Evolutionary conservation across 2,888 invertebrate species (phyloP).

Genomic region (Cryptocheilus praepositus): DNA sequence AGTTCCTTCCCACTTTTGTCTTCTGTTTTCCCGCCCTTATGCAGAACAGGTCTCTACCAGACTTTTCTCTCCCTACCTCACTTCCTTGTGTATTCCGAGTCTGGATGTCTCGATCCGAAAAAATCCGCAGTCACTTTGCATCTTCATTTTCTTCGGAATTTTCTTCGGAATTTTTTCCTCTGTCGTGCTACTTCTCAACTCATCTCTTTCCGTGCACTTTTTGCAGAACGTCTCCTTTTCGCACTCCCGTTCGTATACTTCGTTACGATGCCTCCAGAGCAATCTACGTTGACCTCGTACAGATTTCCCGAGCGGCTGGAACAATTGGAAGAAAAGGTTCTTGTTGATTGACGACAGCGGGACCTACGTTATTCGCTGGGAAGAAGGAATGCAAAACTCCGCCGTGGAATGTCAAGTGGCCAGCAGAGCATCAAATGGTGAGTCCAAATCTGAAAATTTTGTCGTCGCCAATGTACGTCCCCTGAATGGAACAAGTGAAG

Average conservation of each 20-base stretch:
- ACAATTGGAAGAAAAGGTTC: conserved; percentile 29
- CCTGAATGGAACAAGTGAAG: too few species aligned
- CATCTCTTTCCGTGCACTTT: not conserved
- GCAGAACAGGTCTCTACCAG: conserved; percentile 49
- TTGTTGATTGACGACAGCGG: conserved; percentile 5
- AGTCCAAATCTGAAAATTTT: too few species aligned
- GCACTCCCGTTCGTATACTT: not conserved
- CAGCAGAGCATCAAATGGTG: too few species aligned
- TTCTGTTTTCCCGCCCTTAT: conserved; percentile 44
- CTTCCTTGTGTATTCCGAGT: not conserved
- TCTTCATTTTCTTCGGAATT: too few species aligned
- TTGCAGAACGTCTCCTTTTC: not conserved
- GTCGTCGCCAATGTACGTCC: too few species aligned
- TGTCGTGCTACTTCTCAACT: not conserved
- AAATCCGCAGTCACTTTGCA: too few species aligned
- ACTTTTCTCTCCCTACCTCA: not conserved
- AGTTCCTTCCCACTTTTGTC: conserved; percentile 12
- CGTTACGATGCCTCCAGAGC: not conserved
- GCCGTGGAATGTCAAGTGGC: too few species aligned
- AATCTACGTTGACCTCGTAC: conserved; percentile 19
- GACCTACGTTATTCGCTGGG: too few species aligned
- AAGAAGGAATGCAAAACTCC: too few species aligned
- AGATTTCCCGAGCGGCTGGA: conserved; percentile 41
- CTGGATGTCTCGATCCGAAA: not conserved
- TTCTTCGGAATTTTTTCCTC: not conserved